Percentiles rank a stretch among this genome's conserved stretches.
Conservation (phyloP, 2,888 invertebrate species). For the Andrena fulva region DNA sequence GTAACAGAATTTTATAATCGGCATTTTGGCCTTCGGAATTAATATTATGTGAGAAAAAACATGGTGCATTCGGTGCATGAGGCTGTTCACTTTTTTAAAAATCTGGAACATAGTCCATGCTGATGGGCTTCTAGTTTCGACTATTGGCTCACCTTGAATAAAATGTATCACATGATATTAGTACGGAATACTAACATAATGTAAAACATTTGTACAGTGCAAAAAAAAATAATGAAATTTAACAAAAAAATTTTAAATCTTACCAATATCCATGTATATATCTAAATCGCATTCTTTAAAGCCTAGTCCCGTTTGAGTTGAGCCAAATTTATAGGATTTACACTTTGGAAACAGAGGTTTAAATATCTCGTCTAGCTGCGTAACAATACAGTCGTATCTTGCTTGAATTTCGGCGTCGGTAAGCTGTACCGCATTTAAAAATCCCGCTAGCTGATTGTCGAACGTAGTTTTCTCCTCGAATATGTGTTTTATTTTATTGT, state of each 20-base stretch:
- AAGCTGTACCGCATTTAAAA: slow-evolving; percentile 73
- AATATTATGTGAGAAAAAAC: slow-evolving; percentile 87
- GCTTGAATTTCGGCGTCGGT: slow-evolving; percentile 68
- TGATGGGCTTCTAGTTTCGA: slow-evolving; percentile 3
- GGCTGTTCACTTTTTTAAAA: slow-evolving; percentile 83
- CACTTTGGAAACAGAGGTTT: slow-evolving; percentile 76
- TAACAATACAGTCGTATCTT: slow-evolving; percentile 74
- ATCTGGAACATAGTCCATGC: slow-evolving; percentile 68
- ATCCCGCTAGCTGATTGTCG: slow-evolving; percentile 72
- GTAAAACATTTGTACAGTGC: slow-evolving; percentile 1
- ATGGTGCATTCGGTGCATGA: slow-evolving; percentile 83
- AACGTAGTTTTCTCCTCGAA: slow-evolving; percentile 72
- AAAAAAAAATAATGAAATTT: slow-evolving; percentile 17
- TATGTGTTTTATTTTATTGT: slow-evolving; percentile 70
- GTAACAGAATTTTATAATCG: slow-evolving; percentile 91
- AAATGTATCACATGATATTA: not conserved
- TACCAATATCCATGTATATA: slow-evolving; percentile 87
- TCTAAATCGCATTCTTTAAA: slow-evolving; percentile 91
- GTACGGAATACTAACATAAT: not conserved
- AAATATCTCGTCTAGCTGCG: slow-evolving; percentile 72
- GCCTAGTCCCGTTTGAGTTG: slow-evolving; percentile 90
- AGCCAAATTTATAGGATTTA: slow-evolving; percentile 89
- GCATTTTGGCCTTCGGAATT: slow-evolving; percentile 91
- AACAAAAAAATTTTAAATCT: slow-evolving; percentile 59
- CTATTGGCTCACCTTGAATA: slow-evolving; percentile 53